These are phyloP conservation scores for Tachina fera DNA, from an alignment of 2,888 invertebrate species.

Conservation along the genomic window DNA sequence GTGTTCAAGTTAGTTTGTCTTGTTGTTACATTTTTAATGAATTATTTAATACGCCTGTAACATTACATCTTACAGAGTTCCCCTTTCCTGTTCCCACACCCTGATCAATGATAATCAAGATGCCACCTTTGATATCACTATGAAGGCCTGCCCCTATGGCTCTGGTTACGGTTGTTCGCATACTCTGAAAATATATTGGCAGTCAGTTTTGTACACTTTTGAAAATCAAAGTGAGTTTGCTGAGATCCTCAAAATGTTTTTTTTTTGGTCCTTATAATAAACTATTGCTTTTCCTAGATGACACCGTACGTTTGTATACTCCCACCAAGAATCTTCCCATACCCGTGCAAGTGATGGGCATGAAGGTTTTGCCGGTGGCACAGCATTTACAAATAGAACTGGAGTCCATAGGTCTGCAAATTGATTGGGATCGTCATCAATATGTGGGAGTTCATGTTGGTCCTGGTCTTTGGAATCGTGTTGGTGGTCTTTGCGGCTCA, in stretches of 20 bases:
- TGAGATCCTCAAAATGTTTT: background rate
- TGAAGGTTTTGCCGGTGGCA: conserved; percentile 89
- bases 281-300: conserved; percentile 82
- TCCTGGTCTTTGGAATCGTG: conserved; percentile 89
- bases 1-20: conserved; percentile 85
- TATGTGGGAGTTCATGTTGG: conserved; percentile 87
- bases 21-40: too few relatives aligned
- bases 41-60: background rate
- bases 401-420: conserved; percentile 86
- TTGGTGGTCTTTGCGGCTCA: conserved; percentile 92
- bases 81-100: conserved; percentile 90
- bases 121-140: conserved; percentile 88
- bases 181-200: conserved; percentile 84
- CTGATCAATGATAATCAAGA: conserved; percentile 88
- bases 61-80: conserved; percentile 84
- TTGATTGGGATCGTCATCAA: conserved; percentile 91
- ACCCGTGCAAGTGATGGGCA: conserved; percentile 88
- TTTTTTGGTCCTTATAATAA: background rate
- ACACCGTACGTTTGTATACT: conserved; percentile 84
- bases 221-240: conserved; percentile 83
- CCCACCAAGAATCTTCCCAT: conserved; percentile 86
- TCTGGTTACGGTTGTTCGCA: conserved; percentile 84
- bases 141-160: conserved; percentile 84
- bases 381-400: conserved; percentile 88
- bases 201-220: conserved; percentile 88